Evolutionary conservation across 92 coral and sea anemone genomes (phyloP), one percentile per base, ranked within the genome.

Genomic region (Blastomussa wellsi): DNA sequence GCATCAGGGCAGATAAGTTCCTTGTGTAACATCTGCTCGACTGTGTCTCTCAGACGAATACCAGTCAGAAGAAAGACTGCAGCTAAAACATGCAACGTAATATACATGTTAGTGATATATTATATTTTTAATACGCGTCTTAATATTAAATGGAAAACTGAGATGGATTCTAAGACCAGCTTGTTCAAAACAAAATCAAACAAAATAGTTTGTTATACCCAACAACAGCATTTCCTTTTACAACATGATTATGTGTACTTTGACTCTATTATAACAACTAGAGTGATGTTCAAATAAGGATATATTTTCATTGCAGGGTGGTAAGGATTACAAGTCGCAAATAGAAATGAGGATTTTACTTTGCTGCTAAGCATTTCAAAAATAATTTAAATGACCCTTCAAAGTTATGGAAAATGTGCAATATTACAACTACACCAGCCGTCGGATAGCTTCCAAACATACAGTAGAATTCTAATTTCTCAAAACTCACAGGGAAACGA

Each of bases 31-130:
- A 96, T 88, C 86, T 94, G 93, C 77, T 92, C 91, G 22, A 96
- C 99, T 72, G 87, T 91, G 76, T 89, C 94, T 42, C 83, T 87
- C 71, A 96, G 78, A 51, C 98, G 99, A 51, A 96, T 89, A 9
- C 97, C 98, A 72, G 97, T 87, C 77, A 96, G 82, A 80, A 96
- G 88, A 87, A 96, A 96, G 64, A 96, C 97, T 29, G 98, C 85
- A 75, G 99, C 99, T 96, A 90, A 16, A 52, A 32, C 31, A 71
- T 66, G 31, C 13, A 62, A 84, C 42, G 29, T 22, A 33, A 73
- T 19, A 73, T 24, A 13, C 7, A 57, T 16, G 24, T 6, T 22
- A 57, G 17, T 57, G 24, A 24, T 1, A 57, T 24, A 26, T 22
- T 26, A 22, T 5, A 6, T 57, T 2, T 1, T 24, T 10, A 57